Evolutionary conservation across 1,140 invertebrate genomes (phyloP), one percentile per base, ranked within the genome.

Genomic region (Neodiprion pinetum): DNA sequence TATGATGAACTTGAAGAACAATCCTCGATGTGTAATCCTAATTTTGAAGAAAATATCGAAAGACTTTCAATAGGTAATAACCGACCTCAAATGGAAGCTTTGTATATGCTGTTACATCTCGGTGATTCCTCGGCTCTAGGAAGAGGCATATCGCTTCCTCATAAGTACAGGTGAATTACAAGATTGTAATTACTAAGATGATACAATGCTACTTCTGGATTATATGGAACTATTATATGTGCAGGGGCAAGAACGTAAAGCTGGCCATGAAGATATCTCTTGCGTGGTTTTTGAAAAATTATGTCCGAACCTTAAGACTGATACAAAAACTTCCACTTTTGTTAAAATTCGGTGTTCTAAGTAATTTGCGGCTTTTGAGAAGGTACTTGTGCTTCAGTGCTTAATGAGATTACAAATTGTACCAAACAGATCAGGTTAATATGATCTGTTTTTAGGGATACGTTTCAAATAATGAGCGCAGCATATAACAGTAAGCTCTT

Each of bases 31-130:
- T 48, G 68, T 72, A 61, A 75, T 72, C 23, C 72, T 3, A 49
- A 81, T 68, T 67, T 79, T 10, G 65, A 76, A 49, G 61, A 76
- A 40, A 48, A 70, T 66, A 73, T 80, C 66, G 61, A 81, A 67
- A 69, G 73, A 65, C 48, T 83, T 8, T 61, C 66, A 48, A 75
- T 84, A 65, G 74, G 14, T 48, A 76, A 85, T 73, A 77, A 77
- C 48, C 82, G 89, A 76, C 67, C 76, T 48, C 68, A 85, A 75
- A 88, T 90, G 82, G 92, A 93, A 81, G 87, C 88, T 67, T 79
- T 92, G 11, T 92, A 93, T 79, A 83, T 93, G 72, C 80, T 93
- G 49, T 86, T 91, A 73, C 90, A 92, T 84, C 84, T 92, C 75
- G 89, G 91, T 61, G 84, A 92, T 83, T n/a, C 79, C 0, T 84